These are phyloP conservation scores for Terrapene triunguis DNA, from an alignment of 2,113 vertebrate species.

Conservation along the genomic window DNA sequence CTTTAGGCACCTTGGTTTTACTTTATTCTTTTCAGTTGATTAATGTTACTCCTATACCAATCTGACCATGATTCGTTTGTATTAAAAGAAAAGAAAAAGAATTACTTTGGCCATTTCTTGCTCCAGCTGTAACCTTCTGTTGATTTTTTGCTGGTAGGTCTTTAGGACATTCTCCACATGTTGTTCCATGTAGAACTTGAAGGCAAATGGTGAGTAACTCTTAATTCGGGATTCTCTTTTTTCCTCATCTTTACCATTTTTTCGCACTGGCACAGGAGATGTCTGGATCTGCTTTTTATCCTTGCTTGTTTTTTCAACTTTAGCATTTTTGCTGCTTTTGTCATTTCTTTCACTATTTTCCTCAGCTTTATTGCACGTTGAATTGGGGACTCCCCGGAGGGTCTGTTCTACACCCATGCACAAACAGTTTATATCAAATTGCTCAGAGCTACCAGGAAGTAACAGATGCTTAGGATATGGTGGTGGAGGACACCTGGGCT, in stretches of 20 bases:
- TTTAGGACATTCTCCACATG: conserved; percentile 98
- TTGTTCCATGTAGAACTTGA: conserved; percentile 99
- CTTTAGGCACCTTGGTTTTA: background rate
- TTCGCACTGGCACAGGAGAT: conserved; percentile 92
- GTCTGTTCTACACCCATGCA: conserved; percentile 82
- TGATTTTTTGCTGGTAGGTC: conserved; percentile 97
- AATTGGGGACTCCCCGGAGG: conserved; percentile 66
- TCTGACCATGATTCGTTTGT: background rate
- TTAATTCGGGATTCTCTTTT: conserved; percentile 98
- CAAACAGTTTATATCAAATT: conserved; percentile 78
- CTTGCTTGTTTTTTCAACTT: conserved; percentile 87
- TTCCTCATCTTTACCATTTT: conserved; percentile 92
- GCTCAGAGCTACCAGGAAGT: conserved; percentile 82
- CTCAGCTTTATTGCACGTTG: conserved; percentile 64
- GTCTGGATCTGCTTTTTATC: conserved; percentile 99
- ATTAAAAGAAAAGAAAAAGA: background rate
- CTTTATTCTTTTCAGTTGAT: background rate
- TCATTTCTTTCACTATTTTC: conserved; percentile 81
- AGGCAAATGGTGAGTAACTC: conserved; percentile 97
- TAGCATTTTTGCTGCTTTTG: conserved; percentile 84
- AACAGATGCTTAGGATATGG: conserved; percentile 94
- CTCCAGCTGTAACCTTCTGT: conserved; percentile 93
- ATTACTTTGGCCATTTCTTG: conserved; percentile 98
- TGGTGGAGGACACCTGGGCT: conserved; percentile 91
- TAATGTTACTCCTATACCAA: background rate